A percentile compares a stretch with the other conserved stretches of the same genome.
Conservation (phyloP, 2,113 vertebrate genomes). For the Phrynosoma blainvillii region DNA sequence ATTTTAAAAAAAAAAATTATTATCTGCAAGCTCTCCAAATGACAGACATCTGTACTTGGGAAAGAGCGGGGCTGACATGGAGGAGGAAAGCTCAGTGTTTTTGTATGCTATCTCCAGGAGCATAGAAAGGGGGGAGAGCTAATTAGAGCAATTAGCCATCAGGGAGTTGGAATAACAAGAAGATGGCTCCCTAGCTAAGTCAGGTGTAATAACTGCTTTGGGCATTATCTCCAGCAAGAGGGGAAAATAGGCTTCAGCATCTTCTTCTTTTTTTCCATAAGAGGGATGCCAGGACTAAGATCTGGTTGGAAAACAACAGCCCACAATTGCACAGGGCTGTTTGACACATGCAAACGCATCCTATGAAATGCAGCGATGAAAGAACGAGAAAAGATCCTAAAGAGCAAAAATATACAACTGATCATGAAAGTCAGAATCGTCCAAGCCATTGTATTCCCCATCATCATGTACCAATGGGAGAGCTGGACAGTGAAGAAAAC, state of each 20-base stretch:
- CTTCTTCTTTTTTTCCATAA: neutral
- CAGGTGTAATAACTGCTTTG: conserved; percentile 46
- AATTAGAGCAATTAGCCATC: conserved; percentile 43
- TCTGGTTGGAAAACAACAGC: neutral
- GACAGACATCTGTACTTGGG: neutral
- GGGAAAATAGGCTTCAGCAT: neutral
- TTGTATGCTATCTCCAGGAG: neutral
- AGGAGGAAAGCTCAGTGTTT: neutral
- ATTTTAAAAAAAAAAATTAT: no score
- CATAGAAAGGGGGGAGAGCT: neutral
- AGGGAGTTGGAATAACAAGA: conserved; percentile 25
- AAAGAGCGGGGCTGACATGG: no score
- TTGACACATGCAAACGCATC: neutral
- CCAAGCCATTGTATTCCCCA: no score
- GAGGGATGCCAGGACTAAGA: neutral
- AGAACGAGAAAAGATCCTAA: no score
- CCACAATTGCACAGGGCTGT: neutral
- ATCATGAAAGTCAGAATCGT: no score
- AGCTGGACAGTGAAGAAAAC: no score
- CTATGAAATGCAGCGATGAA: no score
- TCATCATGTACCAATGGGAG: no score
- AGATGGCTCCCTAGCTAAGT: neutral
- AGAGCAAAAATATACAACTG: no score
- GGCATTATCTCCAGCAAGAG: neutral
- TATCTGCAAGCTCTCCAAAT: neutral